Percentiles rank a stretch among this genome's conserved stretches.
Conservation (phyloP, 2,888 invertebrate species). For the Dasysyrphus albostriatus region DNA sequence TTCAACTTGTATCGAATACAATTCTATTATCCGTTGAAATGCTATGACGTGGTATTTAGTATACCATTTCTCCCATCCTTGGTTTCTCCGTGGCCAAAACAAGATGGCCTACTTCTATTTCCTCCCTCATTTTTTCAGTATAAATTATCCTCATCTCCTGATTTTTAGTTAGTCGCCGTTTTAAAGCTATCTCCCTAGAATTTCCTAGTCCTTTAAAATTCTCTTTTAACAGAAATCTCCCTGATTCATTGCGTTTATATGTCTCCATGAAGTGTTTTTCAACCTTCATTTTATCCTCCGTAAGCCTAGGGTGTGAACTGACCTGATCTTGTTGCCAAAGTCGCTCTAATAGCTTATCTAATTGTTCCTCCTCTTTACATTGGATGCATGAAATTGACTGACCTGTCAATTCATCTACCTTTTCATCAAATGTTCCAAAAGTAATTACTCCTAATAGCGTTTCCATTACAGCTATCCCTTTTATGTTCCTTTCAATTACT, state of each 20-base stretch:
- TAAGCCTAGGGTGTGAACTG: not conserved
- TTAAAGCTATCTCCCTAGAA: too few species aligned
- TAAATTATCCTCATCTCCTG: too few species aligned
- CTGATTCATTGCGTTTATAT: not conserved
- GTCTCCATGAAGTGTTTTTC: not conserved
- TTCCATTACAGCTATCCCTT: not conserved
- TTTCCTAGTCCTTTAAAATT: not conserved
- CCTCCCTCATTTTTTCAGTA: too few species aligned
- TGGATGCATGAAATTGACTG: not conserved
- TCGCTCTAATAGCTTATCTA: conserved; percentile 3
- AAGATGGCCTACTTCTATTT: not conserved
- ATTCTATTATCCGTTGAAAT: not conserved
- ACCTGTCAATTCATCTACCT: too few species aligned
- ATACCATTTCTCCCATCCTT: too few species aligned
- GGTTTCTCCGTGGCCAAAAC: not conserved
- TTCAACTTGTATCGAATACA: not conserved
- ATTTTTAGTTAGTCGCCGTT: too few species aligned
- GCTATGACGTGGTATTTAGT: too few species aligned
- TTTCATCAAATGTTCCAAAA: not conserved
- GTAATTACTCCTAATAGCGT: not conserved
- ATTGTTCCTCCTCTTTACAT: conserved; percentile 17
- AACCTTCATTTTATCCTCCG: not conserved
- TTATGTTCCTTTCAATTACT: too few species aligned
- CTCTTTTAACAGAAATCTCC: not conserved
- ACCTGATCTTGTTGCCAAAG: conserved; percentile 15